Base-by-base conservation (phyloP, 2,113 vertebrate genomes). In the Malurus melanocephalus region DNA sequence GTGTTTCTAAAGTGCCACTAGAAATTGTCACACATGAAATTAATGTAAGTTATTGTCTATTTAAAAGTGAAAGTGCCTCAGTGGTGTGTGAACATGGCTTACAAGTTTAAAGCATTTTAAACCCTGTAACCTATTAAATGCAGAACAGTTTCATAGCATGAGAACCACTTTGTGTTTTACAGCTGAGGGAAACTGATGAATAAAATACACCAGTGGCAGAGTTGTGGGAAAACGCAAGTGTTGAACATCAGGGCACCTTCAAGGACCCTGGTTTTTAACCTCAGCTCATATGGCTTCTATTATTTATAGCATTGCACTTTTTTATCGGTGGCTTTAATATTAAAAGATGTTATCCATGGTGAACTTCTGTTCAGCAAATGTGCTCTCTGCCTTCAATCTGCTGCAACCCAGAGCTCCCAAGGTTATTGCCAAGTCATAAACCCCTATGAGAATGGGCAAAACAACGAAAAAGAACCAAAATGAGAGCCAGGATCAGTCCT, bases 281-380 rank as follows among this genome's bases (percentile, higher is more conserved):
- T 82, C 84, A 60, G 45, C 59, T 89, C 76, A 24, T 22, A 32
- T 72, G 79, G 46, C 48, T 85, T 85, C 55, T 56, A 42, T 93
- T 90, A 83, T 78, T 87, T 85, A 35, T 45, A 64, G 28, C 64
- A 62, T 65, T 95, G 89, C 61, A 86, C 73, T 86, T 83, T 91
- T 94, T 72, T 59, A 75, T 81, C 33, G 0, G 19, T 79, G 87
- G 60, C 32, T 95, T 92, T 82, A 95, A 67, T 93, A 88, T 84
- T 66, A 87, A 79, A 89, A 91, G 20, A 51, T 67, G 49, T 81
- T 75, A 56, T 75, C 62, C 55, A 11, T 9, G 8, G 59, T 86
- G 73, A 87, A 81, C 91, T 89, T 87, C 24, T 89, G 73, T 71
- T 87, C 60, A 84, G 87, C 79, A 87, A 93, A 89, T 87, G 76